Percentiles rank a stretch among this genome's conserved stretches.
phyloP scores from a whole-genome alignment of 92 coral and sea anemone species.

The Diadumene lineata region DNA sequence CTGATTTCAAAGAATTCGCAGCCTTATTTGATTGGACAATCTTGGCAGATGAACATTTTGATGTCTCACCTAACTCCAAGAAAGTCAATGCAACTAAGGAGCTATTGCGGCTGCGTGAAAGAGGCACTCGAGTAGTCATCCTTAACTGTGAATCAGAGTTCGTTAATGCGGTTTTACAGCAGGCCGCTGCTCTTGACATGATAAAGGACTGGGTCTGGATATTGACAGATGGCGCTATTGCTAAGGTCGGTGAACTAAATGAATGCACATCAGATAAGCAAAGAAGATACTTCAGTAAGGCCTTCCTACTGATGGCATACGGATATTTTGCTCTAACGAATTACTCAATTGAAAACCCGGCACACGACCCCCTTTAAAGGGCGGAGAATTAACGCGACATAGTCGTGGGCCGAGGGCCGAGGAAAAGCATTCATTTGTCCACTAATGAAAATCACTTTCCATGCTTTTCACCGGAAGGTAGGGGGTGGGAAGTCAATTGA shows the following conservation, averaged over 20 bases:
- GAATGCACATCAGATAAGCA: too few species aligned
- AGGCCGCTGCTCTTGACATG: constrained; percentile 70
- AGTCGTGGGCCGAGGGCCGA: too few species aligned
- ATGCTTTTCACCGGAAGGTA: too few species aligned
- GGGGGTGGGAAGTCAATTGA: too few species aligned
- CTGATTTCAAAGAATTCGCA: constrained; percentile 52
- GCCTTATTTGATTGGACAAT: constrained; percentile 40
- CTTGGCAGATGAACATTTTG: constrained; percentile 60
- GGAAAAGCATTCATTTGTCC: too few species aligned
- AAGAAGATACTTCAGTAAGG: too few species aligned
- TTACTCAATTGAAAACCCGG: too few species aligned
- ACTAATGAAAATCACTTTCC: too few species aligned
- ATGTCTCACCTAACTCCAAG: constrained; percentile 27
- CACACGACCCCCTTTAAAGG: too few species aligned
- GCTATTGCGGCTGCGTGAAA: constrained; percentile 67
- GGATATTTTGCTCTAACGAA: too few species aligned
- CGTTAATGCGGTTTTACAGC: constrained; percentile 56
- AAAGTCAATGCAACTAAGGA: constrained; percentile 68
- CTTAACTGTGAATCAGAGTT: constrained; percentile 58
- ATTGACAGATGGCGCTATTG: constrained; percentile 61
- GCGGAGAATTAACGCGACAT: too few species aligned
- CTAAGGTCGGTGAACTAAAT: constrained; percentile 55
- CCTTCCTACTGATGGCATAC: too few species aligned
- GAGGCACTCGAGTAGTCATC: constrained; percentile 72
- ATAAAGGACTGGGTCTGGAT: constrained; percentile 79